A percentile compares a stretch with the other conserved stretches of the same genome.
phyloP scores from a whole-genome alignment of 2,888 invertebrate species.

The Ornithoptera priamus region DNA sequence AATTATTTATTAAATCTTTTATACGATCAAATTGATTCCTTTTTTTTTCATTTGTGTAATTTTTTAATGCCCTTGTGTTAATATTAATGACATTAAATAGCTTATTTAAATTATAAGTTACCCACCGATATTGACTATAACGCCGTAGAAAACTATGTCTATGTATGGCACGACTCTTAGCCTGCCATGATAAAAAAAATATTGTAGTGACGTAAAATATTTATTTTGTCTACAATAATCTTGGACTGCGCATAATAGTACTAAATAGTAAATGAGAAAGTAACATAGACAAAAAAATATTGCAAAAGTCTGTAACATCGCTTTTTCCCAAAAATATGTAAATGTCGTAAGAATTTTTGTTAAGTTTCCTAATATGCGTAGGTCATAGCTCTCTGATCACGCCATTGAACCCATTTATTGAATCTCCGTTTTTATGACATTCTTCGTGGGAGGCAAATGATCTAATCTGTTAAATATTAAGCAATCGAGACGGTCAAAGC shows the following conservation, averaged over 20 bases:
- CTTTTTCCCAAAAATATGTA: too few relatives aligned
- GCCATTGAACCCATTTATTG: slow-evolving; percentile 3
- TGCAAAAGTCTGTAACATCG: too few relatives aligned
- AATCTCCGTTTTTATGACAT: slow-evolving; percentile 10
- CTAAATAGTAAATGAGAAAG: too few relatives aligned
- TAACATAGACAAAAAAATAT: too few relatives aligned
- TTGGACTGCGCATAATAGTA: too few relatives aligned
- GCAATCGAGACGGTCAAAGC: slow-evolving; percentile 6
- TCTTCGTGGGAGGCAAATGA: slow-evolving; percentile 17
- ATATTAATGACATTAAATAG: not conserved
- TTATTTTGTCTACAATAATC: too few relatives aligned
- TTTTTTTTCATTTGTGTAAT: slow-evolving; percentile 21
- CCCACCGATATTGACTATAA: too few relatives aligned
- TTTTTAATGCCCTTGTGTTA: not conserved
- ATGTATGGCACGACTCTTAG: too few relatives aligned
- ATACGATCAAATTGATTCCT: slow-evolving; percentile 33
- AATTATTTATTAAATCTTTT: slow-evolving; percentile 68
- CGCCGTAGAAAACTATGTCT: too few relatives aligned
- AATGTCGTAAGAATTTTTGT: not conserved
- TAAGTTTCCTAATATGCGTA: not conserved
- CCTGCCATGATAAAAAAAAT: too few relatives aligned
- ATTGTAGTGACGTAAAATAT: too few relatives aligned
- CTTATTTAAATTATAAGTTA: too few relatives aligned
- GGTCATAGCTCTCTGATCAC: slow-evolving; percentile 3
- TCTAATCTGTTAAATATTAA: slow-evolving; percentile 11